phyloP scores from a whole-genome alignment of 2,888 invertebrate species.

The Idaea aversata region DNA sequence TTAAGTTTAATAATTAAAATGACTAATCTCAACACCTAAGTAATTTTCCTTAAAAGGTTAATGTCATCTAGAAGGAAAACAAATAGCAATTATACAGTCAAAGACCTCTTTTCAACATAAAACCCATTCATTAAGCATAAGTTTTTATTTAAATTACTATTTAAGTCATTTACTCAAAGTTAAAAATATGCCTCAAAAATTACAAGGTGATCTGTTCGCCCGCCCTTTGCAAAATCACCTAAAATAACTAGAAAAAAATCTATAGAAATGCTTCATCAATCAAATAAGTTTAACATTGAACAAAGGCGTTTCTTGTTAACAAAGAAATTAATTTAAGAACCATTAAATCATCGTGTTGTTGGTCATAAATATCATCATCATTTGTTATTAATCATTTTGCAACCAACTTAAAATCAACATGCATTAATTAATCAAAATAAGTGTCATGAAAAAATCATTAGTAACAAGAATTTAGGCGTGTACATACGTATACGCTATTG shows the following conservation, averaged over 20 bases:
- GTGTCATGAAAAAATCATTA: not conserved
- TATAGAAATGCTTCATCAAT: not conserved
- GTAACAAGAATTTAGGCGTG: not conserved
- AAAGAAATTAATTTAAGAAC: not conserved
- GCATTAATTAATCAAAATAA: not conserved
- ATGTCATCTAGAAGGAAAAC: not conserved
- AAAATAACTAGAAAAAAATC: not conserved
- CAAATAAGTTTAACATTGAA: not conserved
- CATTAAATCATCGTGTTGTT: not conserved
- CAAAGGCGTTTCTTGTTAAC: not conserved
- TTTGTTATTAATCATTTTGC: not conserved
- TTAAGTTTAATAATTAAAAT: slow-evolving; percentile 3
- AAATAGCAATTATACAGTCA: not conserved
- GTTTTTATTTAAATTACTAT: not conserved
- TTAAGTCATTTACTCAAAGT: not conserved
- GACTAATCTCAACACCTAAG: not conserved
- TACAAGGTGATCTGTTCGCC: not conserved
- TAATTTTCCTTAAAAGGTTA: not conserved
- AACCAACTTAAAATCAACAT: not conserved
- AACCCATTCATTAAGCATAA: not conserved
- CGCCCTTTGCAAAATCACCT: not conserved
- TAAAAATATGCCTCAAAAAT: not conserved
- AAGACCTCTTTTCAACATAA: not conserved
- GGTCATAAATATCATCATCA: not conserved
- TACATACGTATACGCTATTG: too few relatives aligned